Evolutionary conservation across 2,797 vertebrate genomes (phyloP).

Genomic region (Simalia tracyae): DNA sequence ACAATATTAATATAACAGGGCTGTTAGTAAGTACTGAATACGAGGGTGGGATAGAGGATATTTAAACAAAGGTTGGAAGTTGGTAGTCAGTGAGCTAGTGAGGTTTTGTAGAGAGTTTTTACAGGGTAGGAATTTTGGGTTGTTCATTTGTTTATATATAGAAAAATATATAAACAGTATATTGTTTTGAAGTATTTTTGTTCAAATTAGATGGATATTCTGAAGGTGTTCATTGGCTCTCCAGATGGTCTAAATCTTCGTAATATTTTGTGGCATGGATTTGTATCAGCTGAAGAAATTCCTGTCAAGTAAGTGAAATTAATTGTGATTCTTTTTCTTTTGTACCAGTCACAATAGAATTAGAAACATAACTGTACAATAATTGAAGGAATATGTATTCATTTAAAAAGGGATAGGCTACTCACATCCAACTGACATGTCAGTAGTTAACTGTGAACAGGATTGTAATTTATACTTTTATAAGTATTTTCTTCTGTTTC

Average conservation of each 20-base stretch:
- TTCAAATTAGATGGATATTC: constrained; percentile 70
- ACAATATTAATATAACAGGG: neutral
- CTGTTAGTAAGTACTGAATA: neutral
- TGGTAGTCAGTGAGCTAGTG: neutral
- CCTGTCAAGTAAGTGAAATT: constrained; percentile 68
- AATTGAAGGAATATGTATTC: neutral
- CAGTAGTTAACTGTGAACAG: neutral
- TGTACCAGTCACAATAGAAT: neutral
- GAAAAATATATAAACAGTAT: neutral
- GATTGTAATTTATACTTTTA: neutral
- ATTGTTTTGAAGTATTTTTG: constrained; percentile 8
- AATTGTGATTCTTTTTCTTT: neutral
- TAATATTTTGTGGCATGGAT: constrained; percentile 82
- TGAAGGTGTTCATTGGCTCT: constrained; percentile 76
- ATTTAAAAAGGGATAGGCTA: neutral
- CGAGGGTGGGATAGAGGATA: neutral
- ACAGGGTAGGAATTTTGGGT: too few species aligned
- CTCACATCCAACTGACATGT: neutral
- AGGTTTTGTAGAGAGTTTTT: neutral
- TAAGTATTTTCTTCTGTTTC: neutral
- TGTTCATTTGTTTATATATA: neutral
- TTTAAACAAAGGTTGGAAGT: neutral
- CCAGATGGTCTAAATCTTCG: constrained; percentile 77
- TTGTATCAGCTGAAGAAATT: constrained; percentile 75
- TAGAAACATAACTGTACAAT: neutral